A percentile compares a stretch with the other conserved stretches of the same genome.
Conservation (phyloP, 2,888 invertebrate genomes). For the Altica lythri region DNA sequence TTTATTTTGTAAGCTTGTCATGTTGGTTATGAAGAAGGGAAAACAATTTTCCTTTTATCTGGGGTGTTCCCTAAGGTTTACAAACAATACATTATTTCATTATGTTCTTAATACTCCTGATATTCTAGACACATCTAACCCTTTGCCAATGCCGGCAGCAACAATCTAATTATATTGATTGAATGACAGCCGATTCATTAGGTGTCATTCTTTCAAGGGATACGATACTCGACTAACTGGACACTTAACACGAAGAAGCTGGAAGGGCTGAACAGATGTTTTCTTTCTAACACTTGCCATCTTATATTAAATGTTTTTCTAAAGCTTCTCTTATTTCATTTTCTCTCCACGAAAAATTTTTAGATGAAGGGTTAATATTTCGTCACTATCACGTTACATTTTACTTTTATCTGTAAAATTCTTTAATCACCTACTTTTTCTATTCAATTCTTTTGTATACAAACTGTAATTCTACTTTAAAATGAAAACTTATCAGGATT, state of each 20-base stretch:
- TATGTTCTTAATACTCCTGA: constrained; percentile 51
- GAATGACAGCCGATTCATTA: constrained; percentile 60
- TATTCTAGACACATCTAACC: constrained; percentile 56
- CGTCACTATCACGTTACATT: not conserved
- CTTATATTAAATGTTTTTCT: constrained; percentile 38
- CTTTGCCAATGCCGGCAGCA: constrained; percentile 45
- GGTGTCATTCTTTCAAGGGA: constrained; percentile 55
- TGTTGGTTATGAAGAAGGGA: too few relatives aligned
- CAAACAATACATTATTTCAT: constrained; percentile 54
- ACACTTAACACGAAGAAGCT: constrained; percentile 35
- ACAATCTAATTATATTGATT: constrained; percentile 60
- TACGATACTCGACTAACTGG: constrained; percentile 37
- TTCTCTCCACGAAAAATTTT: constrained; percentile 8
- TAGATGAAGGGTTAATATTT: constrained; percentile 18
- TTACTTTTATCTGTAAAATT: not conserved
- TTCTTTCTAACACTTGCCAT: constrained; percentile 32
- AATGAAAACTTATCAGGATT: too few relatives aligned
- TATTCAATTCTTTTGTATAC: too few relatives aligned
- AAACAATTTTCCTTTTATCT: constrained; percentile 11
- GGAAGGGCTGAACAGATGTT: constrained; percentile 51
- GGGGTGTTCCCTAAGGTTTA: constrained; percentile 42
- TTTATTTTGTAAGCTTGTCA: too few relatives aligned
- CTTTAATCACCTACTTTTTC: too few relatives aligned
- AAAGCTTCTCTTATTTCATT: constrained; percentile 30
- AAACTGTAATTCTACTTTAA: too few relatives aligned